Conservation (phyloP, 1,140 invertebrate species). For the Drosophila seguyi region DNA sequence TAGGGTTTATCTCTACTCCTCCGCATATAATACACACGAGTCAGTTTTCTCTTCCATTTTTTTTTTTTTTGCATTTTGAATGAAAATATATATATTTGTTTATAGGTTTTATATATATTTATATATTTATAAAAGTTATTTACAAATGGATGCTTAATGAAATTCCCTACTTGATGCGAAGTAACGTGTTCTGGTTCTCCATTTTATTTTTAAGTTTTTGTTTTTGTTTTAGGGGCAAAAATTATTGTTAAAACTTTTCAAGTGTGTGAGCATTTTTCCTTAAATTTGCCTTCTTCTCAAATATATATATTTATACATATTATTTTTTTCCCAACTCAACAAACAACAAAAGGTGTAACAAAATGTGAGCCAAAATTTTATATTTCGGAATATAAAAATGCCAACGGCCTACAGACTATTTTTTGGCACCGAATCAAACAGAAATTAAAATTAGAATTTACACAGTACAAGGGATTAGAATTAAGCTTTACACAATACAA, state of each 20-base stretch:
- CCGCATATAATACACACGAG: constrained; percentile 68
- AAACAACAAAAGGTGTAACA: constrained; percentile 73
- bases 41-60: constrained; percentile 28
- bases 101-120: constrained; percentile 27
- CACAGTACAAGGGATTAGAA: constrained; percentile 29
- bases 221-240: constrained; percentile 39
- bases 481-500: constrained; percentile 44
- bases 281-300: background rate
- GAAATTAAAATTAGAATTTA: constrained; percentile 34
- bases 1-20: constrained; percentile 52
- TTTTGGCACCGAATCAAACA: constrained; percentile 79
- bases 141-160: constrained; percentile 69
- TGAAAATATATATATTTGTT: constrained; percentile 74
- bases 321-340: constrained; percentile 50
- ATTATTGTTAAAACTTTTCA: constrained; percentile 83
- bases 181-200: constrained; percentile 49
- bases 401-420: constrained; percentile 73
- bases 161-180: constrained; percentile 75
- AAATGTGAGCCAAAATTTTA: constrained; percentile 51
- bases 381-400: constrained; percentile 33
- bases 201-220: constrained; percentile 36
- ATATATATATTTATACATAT: background rate
- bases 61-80: constrained; percentile 66
- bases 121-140: constrained; percentile 67
- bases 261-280: constrained; percentile 82